Base-by-base conservation (phyloP, 2,797 vertebrate species). In the Gobio occitaniae region DNA sequence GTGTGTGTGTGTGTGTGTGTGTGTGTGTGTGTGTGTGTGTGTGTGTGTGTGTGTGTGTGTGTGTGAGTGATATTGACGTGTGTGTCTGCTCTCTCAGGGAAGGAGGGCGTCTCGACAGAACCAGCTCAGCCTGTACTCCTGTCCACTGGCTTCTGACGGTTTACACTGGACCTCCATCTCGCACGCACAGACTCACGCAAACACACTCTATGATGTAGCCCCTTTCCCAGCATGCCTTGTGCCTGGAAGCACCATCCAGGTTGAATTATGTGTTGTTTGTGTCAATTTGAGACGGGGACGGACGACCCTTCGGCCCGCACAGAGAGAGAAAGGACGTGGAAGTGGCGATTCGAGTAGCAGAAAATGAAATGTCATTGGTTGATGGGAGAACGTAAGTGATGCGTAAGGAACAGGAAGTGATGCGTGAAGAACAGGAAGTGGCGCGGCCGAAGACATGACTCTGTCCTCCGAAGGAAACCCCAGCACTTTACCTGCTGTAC, bases 401-500 rank as follows among this genome's bases (percentile, higher is more conserved):
- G 32, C 19, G 13, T n/a, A 19, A 77, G 25, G 48, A 5, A 69
- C 21, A 69, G 9, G n/a, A 38, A 59, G 77, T 47, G 47, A 47
- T 44, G 17, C 32, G 10, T 29, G 29, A 72, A 21, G 41, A 5
- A 61, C n/a, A 70, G 17, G 48, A 77, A 78, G 38, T 59, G 16
- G 89, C 89, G 86, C 84, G 86, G 91, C 87, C 89, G 90, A 93
- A 87, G 89, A 93, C 84, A 68, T 88, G 91, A 87, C 89, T 16
- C 72, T 84, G 86, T 69, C 78, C 87, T 71, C 21, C 48, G 80
- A 93, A 93, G 93, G 93, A 94, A 89, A 91, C 92, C 92, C 63
- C 92, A 91, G 95, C 95, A 95, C 95, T 95, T 95, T 95, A 96
- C 91, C 93, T 92, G 92, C 87, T 91, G 92, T 89, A 68, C 91